A percentile compares a stretch with the other conserved stretches of the same genome.
Conservation (phyloP, 2,113 vertebrate species). For the Callocephalon fimbriatum region DNA sequence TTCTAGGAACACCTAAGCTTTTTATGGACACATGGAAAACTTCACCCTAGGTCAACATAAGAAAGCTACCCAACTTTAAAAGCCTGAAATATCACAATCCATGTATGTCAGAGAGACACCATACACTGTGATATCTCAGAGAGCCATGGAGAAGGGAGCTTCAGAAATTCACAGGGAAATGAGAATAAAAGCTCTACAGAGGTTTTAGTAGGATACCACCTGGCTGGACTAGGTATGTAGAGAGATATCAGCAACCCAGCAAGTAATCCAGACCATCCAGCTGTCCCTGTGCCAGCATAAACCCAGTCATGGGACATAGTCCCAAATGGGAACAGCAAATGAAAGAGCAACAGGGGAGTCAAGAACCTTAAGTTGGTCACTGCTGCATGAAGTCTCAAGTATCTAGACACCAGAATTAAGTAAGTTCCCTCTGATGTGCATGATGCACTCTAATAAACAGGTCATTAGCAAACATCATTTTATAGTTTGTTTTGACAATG, state of each 20-base stretch:
- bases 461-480: neutral
- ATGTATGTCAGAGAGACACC: neutral
- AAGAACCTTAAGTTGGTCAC: neutral
- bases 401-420: neutral
- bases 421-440: neutral
- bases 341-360: neutral
- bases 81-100: neutral
- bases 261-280: neutral
- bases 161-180: neutral
- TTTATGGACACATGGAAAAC: neutral
- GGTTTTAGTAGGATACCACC: neutral
- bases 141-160: neutral
- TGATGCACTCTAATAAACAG: neutral
- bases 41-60: neutral
- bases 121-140: neutral
- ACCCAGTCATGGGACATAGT: neutral
- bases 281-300: neutral
- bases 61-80: neutral
- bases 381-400: neutral
- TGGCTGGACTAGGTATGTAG: neutral
- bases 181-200: neutral
- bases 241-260: neutral
- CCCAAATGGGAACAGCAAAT: neutral
- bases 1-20: neutral
- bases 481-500: neutral